Evolutionary conservation across 2,888 invertebrate species (phyloP).

Genomic region (Amblyjoppa fuscipennis): DNA sequence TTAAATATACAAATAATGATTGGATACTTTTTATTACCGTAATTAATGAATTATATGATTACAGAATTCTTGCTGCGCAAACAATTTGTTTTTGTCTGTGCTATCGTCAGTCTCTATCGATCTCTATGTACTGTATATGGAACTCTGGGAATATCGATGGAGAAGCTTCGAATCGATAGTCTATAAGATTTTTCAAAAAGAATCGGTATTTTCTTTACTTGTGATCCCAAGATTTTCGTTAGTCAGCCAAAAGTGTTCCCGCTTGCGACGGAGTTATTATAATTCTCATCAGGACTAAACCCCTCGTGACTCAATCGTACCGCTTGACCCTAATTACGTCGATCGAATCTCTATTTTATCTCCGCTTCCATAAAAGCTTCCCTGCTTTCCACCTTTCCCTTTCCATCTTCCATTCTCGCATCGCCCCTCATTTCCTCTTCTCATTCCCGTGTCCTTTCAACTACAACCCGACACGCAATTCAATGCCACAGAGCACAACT

Average conservation of each 20-base stretch:
- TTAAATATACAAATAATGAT: not conserved
- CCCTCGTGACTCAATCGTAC: constrained; percentile 36
- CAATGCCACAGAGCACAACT: constrained; percentile 58
- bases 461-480: constrained; percentile 60
- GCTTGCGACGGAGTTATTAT: constrained; percentile 20
- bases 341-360: constrained; percentile 13
- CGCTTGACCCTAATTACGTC: constrained; percentile 58
- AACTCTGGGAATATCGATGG: not conserved
- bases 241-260: not conserved
- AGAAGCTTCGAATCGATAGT: not conserved
- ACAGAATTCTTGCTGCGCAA: not conserved
- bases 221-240: not conserved
- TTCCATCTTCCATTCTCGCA: not conserved
- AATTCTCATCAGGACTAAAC: constrained; percentile 11
- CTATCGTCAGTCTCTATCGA: not conserved
- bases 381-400: not conserved
- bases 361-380: constrained; percentile 1
- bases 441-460: constrained; percentile 40
- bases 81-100: not conserved
- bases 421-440: constrained; percentile 26
- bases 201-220: not conserved
- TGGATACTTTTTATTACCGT: not conserved
- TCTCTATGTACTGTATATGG: not conserved
- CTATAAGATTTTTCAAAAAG: not conserved
- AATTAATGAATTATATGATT: no score